Base-by-base conservation (phyloP, 2,113 vertebrate species). In the Mirounga angustirostris region DNA sequence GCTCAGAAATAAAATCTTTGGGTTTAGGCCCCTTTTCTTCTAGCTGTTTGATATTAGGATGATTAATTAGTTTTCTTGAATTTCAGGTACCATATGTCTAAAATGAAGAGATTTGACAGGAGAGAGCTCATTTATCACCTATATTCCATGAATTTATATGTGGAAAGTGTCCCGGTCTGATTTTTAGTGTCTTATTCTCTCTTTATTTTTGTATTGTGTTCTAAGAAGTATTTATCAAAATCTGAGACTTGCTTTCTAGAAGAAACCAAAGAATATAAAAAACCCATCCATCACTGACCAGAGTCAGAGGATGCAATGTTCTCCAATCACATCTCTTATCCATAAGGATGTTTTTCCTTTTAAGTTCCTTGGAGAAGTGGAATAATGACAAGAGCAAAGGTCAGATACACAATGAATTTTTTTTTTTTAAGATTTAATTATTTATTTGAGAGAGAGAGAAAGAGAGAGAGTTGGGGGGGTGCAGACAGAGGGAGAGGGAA, bases 211-310 rank as follows among this genome's bases (percentile, higher is more conserved):
- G 21, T 56, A 15, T 43, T 46, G 24, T 63, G 33, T 19, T 86
- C n/a, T 78, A 54, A 54, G 58, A 52, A n/a, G 56, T n/a, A 74
- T 46, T 95, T 71, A 54, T 65, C 74, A 95, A 87, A 79, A 87
- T 43, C 61, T 81, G 54, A 95, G 33, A 87, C 43, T 87, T 81
- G 50, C 21, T 43, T 87, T 87, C 54, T 21, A 46, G 54, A 84
- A 95, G 9, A 59, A 92, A 73, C 21, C 54, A 81, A 59, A 80
- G n/a, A 21, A 11, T 54, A 43, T 52, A 58, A 43, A 92, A 87
- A 92, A 22, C 73, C 36, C 14, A 81, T 87, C 9, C 14, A 71
- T 92, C 73, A 92, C 21, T 73, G 63, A 87, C 73, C 33, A 61
- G 3, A 52, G 56, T 85, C 69, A 56, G 74, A 54, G n/a, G 54